Evolutionary conservation across 1,140 invertebrate genomes (phyloP).

Genomic region (Drosophila tristis): DNA sequence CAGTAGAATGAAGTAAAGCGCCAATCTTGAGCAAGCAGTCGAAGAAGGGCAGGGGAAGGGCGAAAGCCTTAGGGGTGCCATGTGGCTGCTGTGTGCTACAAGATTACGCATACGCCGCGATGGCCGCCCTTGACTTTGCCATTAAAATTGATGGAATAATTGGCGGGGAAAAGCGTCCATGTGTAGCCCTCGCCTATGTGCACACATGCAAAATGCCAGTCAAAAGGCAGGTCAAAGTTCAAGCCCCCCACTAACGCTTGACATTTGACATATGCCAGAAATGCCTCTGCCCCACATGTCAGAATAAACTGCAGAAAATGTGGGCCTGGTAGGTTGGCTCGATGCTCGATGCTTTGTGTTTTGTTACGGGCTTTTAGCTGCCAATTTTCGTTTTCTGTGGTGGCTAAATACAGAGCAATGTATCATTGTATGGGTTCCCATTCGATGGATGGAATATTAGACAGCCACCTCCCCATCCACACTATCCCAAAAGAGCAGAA

Average conservation of each 20-base stretch:
- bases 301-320: neutral
- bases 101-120: constrained; percentile 42
- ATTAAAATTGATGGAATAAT: constrained; percentile 51
- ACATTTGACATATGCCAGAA: constrained; percentile 40
- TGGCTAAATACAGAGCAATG: no score
- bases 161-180: neutral
- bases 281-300: neutral
- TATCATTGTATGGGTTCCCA: no score
- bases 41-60: no score
- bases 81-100: constrained; percentile 25
- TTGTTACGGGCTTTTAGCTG: neutral
- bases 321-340: neutral
- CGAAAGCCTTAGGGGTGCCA: constrained; percentile 17
- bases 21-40: no score
- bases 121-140: constrained; percentile 31
- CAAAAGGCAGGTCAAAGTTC: constrained; percentile 43
- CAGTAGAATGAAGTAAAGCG: no score
- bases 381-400: no score
- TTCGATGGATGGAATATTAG: constrained; percentile 29
- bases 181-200: constrained; percentile 25
- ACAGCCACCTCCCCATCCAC: constrained; percentile 25
- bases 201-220: constrained; percentile 36
- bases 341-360: constrained; percentile 4
- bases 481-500: constrained; percentile 35
- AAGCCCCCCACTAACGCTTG: constrained; percentile 43